These are phyloP conservation scores for Acleris holmiana DNA, from an alignment of 2,888 invertebrate species.

Conservation along the genomic window DNA sequence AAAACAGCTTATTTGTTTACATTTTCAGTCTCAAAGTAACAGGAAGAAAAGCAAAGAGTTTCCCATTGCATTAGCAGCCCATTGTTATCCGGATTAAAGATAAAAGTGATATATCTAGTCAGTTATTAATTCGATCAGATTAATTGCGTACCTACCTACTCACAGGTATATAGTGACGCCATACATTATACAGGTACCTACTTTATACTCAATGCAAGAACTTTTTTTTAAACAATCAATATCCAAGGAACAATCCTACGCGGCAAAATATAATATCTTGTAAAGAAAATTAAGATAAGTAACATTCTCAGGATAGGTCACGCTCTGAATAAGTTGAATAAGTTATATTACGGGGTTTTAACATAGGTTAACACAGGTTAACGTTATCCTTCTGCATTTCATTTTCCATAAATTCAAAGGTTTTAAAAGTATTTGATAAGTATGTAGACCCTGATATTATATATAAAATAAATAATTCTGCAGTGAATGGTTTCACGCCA, in stretches of 20 bases:
- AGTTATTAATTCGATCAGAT: constrained; percentile 41
- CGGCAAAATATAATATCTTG: background rate
- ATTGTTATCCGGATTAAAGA: constrained; percentile 50
- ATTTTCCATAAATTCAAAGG: constrained; percentile 21
- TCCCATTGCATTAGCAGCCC: constrained; percentile 49
- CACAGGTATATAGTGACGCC: background rate
- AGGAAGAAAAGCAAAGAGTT: constrained; percentile 43
- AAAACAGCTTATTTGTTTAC: constrained; percentile 49
- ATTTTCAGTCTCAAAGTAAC: constrained; percentile 36
- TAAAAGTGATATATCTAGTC: constrained; percentile 49
- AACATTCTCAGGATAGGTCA: constrained; percentile 18
- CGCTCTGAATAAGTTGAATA: constrained; percentile 32
- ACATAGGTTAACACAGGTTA: constrained; percentile 16
- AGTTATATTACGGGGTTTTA: constrained; percentile 17
- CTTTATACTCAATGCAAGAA: background rate
- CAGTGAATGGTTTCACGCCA: constrained; percentile 8
- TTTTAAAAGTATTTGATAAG: constrained; percentile 33
- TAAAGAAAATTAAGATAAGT: constrained; percentile 16
- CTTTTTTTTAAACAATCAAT: background rate
- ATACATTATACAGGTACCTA: background rate
- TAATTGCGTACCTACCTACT: constrained; percentile 14
- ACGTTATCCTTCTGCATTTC: constrained; percentile 27
- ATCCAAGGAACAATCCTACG: background rate
- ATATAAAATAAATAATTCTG: constrained; percentile 10
- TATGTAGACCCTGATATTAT: constrained; percentile 12